phyloP scores from a whole-genome alignment of 2,888 invertebrate species.

The Scaptomyza polygonia region DNA sequence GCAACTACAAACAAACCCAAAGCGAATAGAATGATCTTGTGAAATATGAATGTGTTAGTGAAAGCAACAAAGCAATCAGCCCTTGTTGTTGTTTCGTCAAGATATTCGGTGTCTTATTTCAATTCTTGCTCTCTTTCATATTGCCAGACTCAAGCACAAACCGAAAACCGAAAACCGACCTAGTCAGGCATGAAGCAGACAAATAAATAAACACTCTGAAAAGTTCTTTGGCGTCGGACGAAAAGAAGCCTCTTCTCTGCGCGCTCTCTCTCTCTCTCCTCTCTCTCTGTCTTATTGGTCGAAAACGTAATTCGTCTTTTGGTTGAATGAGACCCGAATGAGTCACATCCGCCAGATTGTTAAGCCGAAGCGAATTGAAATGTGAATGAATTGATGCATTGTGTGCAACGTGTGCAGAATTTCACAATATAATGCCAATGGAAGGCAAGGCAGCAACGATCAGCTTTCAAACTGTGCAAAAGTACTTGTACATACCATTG shows the following conservation, averaged over 20 bases:
- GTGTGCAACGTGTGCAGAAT: constrained; percentile 67
- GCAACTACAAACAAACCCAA: background rate
- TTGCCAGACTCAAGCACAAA: constrained; percentile 4
- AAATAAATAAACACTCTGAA: constrained; percentile 47
- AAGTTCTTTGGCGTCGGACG: constrained; percentile 22
- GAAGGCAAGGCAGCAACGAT: constrained; percentile 15
- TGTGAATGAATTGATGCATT: constrained; percentile 58
- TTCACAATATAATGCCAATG: constrained; percentile 64
- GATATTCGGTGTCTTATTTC: constrained; percentile 16
- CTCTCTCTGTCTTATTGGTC: too few species aligned
- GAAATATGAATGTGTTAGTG: constrained; percentile 32
- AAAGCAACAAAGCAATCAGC: constrained; percentile 32
- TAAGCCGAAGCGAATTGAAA: constrained; percentile 9
- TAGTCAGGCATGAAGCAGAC: constrained; percentile 65
- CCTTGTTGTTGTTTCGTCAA: constrained; percentile 19
- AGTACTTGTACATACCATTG: background rate
- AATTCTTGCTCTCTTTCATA: background rate
- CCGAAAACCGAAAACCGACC: constrained; percentile 45
- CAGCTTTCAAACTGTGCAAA: constrained; percentile 33
- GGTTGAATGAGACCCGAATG: constrained; percentile 61
- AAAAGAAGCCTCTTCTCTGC: background rate
- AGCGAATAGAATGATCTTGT: constrained; percentile 48
- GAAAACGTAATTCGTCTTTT: constrained; percentile 48
- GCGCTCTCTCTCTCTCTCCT: too few species aligned
- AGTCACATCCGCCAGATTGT: constrained; percentile 68